Evolutionary conservation across 2,888 invertebrate species (phyloP).

Genomic region (Chironomus tentans): DNA sequence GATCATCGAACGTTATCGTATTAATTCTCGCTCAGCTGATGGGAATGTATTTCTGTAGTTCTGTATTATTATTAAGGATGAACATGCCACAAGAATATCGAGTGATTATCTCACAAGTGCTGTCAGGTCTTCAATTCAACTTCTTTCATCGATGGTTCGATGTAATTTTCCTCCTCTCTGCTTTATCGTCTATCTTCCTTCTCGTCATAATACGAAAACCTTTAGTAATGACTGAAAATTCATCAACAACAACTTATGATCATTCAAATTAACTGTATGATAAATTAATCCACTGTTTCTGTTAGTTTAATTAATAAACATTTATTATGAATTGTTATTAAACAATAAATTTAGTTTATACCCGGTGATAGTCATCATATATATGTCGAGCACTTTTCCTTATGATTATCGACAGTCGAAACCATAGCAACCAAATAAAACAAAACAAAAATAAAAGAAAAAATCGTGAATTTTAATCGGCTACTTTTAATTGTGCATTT

Average conservation of each 20-base stretch:
- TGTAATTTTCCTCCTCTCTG: slow-evolving; percentile 95
- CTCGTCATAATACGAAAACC: slow-evolving; percentile 92
- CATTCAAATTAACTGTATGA: not conserved
- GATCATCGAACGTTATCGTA: slow-evolving; percentile 97
- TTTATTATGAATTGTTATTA: no score
- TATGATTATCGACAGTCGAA: no score
- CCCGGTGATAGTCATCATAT: no score
- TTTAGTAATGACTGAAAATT: slow-evolving; percentile 36
- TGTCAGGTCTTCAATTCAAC: slow-evolving; percentile 95
- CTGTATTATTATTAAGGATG: slow-evolving; percentile 95
- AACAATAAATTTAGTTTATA: no score
- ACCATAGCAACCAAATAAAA: no score
- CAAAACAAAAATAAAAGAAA: no score
- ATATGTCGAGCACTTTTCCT: no score
- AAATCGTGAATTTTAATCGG: no score
- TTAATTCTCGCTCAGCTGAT: slow-evolving; percentile 94
- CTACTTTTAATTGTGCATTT: no score
- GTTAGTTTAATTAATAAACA: no score
- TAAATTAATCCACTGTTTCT: not conserved
- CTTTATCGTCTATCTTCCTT: slow-evolving; percentile 89
- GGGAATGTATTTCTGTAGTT: slow-evolving; percentile 97
- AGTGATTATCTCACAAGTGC: slow-evolving; percentile 72
- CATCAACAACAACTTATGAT: not conserved
- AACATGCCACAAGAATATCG: slow-evolving; percentile 98
- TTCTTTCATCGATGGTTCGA: slow-evolving; percentile 99